Evolutionary conservation across 2,113 vertebrate species (phyloP), one percentile per base, ranked within the genome.

Genomic region (Ctenomys sociabilis): DNA sequence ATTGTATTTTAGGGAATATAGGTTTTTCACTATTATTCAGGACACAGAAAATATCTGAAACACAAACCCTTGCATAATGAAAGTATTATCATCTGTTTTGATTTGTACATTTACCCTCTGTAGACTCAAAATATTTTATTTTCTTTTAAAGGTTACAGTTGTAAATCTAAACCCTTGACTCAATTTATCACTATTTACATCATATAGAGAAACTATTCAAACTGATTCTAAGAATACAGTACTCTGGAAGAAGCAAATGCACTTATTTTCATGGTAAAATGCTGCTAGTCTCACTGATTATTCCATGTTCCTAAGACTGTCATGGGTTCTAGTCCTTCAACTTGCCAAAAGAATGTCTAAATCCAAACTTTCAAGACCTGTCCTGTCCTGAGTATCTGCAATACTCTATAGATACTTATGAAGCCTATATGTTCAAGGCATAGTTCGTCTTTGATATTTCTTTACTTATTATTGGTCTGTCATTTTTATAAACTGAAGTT

Each of bases 21-120:
- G 97, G 97, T 95, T 97, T 97, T 84, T 97, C 97, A 97, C 98
- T 98, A 98, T 91, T 96, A 98, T 95, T 94, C 89, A 96, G 97
- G 95, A 98, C 95, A 98, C 40, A 93, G 93, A 97, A 96, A 93
- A 45, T 91, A 84, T 85, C 96, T 97, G 96, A 54, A 89, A 96
- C 92, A 96, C 54, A 96, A 97, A 94, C 94, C 64, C 88, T 92
- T 97, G 94, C 92, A 97, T 95, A 93, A 97, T 75, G 93, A 96
- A 97, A 91, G 87, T 94, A 97, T 96, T 88, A 88, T 88, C 82
- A 87, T 97, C 97, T 97, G 97, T 95, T 95, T 98, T 98, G 97
- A 93, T 96, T 93, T 88, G 95, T 95, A 93, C 75, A 80, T 77
- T 94, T 91, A 97, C 95, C 95, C 90, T 95, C 90, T 97, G 92